phyloP scores from a whole-genome alignment of 1,140 invertebrate species.

The Drosophila pseudoananassae region DNA sequence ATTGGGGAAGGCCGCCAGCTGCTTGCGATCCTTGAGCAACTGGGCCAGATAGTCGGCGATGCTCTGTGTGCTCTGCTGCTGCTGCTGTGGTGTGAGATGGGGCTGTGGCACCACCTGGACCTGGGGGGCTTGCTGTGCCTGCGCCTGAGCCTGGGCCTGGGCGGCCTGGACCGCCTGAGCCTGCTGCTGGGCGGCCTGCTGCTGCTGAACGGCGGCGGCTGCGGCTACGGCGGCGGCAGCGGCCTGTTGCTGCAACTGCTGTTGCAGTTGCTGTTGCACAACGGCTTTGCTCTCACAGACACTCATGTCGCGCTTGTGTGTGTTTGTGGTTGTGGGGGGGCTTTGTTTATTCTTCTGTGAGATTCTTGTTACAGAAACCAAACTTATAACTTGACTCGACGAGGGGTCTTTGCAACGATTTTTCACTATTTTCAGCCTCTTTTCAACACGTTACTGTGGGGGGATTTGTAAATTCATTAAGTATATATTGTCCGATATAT shows the following conservation, averaged over 20 bases:
- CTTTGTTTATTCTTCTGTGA: conserved; percentile 62
- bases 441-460: conserved; percentile 54
- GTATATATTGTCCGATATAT: conserved; percentile 10
- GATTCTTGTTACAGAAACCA: conserved; percentile 54
- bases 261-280: conserved; percentile 77
- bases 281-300: conserved; percentile 87
- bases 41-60: conserved; percentile 99
- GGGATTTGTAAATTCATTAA: conserved; percentile 42
- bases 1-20: conserved; percentile 99
- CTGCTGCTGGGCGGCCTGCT: conserved; percentile 33
- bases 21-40: conserved; percentile 99
- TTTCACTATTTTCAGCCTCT: conserved; percentile 56
- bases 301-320: conserved; percentile 85
- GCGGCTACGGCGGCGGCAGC: conserved; percentile 56
- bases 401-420: conserved; percentile 44
- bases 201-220: conserved; percentile 49
- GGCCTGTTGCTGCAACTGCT: conserved; percentile 64
- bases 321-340: conserved; percentile 33
- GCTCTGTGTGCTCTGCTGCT: conserved; percentile 93
- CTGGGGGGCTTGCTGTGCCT: conserved; percentile 60
- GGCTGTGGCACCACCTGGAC: conserved; percentile 60
- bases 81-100: conserved; percentile 86
- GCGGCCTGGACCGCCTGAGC: conserved; percentile 46
- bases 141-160: conserved; percentile 54
- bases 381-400: conserved; percentile 43